Conservation (phyloP, 2,888 invertebrate species). For the Tolmerus cingulatus region DNA sequence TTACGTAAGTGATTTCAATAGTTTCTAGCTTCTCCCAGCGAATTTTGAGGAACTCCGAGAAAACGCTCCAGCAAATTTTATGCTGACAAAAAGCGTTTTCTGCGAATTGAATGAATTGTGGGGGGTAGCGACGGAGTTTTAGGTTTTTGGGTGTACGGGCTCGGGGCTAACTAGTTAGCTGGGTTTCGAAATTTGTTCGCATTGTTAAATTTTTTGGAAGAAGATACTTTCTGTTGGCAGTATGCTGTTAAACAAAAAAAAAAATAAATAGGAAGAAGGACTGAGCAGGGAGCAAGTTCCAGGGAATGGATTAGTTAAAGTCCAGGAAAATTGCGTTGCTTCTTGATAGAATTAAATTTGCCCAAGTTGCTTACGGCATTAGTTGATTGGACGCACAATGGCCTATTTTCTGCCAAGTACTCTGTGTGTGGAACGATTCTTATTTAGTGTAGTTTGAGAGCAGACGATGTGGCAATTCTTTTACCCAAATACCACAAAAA, state of each 20-base stretch:
- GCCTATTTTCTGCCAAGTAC: background rate
- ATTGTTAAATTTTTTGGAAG: background rate
- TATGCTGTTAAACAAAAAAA: background rate
- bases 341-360: background rate
- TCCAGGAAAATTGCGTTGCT: background rate
- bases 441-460: background rate
- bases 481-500: too few relatives aligned
- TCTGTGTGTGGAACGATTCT: background rate
- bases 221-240: background rate
- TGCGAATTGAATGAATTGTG: constrained; percentile 1
- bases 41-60: background rate
- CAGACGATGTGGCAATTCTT: background rate
- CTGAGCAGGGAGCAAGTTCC: background rate
- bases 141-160: background rate
- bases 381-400: background rate
- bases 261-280: background rate
- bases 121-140: background rate
- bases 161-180: background rate
- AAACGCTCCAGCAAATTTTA: background rate
- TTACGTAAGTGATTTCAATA: constrained; percentile 37
- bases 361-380: background rate
- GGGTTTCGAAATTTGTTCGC: background rate
- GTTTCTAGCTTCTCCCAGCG: constrained; percentile 6
- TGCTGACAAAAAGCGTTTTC: background rate
- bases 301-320: background rate